Percentiles rank a stretch among this genome's conserved stretches.
phyloP scores from a whole-genome alignment of 1,140 invertebrate species.

The Neocloeon triangulifer region DNA sequence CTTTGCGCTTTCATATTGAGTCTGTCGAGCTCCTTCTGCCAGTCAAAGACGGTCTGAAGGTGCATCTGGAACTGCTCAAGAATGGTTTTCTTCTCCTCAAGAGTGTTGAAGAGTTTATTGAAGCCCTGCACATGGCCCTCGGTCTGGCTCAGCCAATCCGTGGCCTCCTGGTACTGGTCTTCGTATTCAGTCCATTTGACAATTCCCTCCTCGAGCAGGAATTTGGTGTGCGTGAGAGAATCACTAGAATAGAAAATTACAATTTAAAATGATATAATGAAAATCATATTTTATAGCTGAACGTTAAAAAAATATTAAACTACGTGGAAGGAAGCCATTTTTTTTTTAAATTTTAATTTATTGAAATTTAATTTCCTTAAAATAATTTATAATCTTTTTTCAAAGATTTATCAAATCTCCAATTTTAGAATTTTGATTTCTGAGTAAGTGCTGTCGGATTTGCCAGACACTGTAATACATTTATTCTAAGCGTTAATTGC shows the following conservation, averaged over 20 bases:
- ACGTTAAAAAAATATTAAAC: no score
- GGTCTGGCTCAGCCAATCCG: conserved; percentile 70
- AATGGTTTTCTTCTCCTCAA: conserved; percentile 72
- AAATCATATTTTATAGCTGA: no score
- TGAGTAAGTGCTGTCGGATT: no score
- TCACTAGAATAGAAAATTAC: conserved; percentile 25
- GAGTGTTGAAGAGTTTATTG: conserved; percentile 69
- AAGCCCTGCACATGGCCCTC: conserved; percentile 71
- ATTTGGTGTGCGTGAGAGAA: conserved; percentile 52
- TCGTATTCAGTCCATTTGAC: conserved; percentile 92
- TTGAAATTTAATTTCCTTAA: conserved; percentile 6
- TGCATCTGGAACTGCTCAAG: conserved; percentile 78
- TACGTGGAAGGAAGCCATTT: no score
- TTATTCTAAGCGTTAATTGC: conserved; percentile 13
- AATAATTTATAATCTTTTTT: conserved; percentile 6
- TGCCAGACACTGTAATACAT: not conserved
- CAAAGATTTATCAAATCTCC: no score
- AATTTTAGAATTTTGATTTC: no score
- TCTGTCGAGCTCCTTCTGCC: conserved; percentile 77
- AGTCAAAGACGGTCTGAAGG: conserved; percentile 75
- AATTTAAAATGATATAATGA: no score
- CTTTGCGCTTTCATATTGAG: conserved; percentile 79
- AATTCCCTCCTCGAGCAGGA: conserved; percentile 65
- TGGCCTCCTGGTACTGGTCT: conserved; percentile 72
- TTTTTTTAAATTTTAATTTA: no score